Evolutionary conservation across 2,888 invertebrate species (phyloP).

Genomic region (Ptilodon capucinus): DNA sequence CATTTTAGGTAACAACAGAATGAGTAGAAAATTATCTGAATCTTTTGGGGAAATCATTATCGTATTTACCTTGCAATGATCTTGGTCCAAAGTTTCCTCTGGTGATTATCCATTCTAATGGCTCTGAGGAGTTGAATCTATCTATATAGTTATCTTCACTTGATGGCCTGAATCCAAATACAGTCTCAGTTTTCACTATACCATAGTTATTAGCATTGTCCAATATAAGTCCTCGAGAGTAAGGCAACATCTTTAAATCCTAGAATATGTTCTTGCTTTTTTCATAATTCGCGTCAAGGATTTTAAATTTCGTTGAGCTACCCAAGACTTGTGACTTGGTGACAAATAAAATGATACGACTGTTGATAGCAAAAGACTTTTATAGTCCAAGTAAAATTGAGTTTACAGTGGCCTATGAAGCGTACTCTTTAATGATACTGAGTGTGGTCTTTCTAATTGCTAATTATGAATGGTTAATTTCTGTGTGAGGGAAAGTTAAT

Average conservation of each 20-base stretch:
- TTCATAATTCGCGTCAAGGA: background rate
- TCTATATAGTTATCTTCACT: constrained; percentile 44
- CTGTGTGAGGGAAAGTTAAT: constrained; percentile 28
- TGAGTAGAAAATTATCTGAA: too few species aligned
- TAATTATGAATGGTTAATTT: constrained; percentile 11
- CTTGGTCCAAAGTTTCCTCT: constrained; percentile 50
- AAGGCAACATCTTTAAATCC: constrained; percentile 52
- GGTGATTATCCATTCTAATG: constrained; percentile 57
- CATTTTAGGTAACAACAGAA: too few species aligned
- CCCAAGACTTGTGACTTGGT: background rate
- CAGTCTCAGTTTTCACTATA: constrained; percentile 62
- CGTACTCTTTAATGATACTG: constrained; percentile 47
- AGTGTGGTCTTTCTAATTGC: constrained; percentile 18
- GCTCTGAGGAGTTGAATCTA: constrained; percentile 45
- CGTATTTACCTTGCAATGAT: constrained; percentile 57
- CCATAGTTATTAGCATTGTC: constrained; percentile 62
- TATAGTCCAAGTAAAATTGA: constrained; percentile 53
- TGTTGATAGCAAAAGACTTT: constrained; percentile 37
- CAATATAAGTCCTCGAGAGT: constrained; percentile 54
- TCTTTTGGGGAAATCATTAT: too few species aligned
- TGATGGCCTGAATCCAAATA: constrained; percentile 53
- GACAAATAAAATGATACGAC: background rate
- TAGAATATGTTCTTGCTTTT: background rate
- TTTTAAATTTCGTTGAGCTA: background rate
- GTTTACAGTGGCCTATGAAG: constrained; percentile 54